Base-by-base conservation (phyloP, 2,113 vertebrate species). In the Coturnix japonica region DNA sequence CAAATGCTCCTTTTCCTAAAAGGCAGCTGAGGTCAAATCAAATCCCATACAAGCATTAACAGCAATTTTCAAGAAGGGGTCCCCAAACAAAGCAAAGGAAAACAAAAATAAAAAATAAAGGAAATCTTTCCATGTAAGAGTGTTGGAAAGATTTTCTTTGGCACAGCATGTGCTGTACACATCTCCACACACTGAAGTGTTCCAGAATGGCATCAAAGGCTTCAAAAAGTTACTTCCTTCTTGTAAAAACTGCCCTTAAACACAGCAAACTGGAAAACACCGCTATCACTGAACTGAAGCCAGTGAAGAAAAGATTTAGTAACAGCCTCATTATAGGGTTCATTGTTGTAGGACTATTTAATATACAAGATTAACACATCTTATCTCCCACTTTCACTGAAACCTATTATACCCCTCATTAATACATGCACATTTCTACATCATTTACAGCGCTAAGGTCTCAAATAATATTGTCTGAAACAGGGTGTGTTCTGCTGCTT, bases 361-460 rank as follows among this genome's bases (percentile, higher is more conserved):
- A 97, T 97, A 97, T 95, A 96, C 92, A 95, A 96, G 95, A 97
- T 96, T 97, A 96, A 95, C 91, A 95, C 88, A 95, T 95, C 93
- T 97, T 96, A 97, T 94, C 95, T 97, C 57, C 74, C 41, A 91
- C 90, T 94, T 96, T 89, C 84, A 92, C 85, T 95, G 89, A 96
- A 97, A 96, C 92, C 85, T 91, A 94, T 96, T 96, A 94, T 67
- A 91, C 39, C 87, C 81, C 46, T 97, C 91, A 96, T 95, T 96
- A 96, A 95, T 93, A 96, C 57, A 93, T 60, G 53, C 86, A 94
- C 83, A 94, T 72, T 93, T 95, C 81, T 84, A 93, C 87, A 83
- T 95, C 93, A 95, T 92, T 97, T 95, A 94, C 93, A 94, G 92
- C 56, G 67, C 71, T 79, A 85, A 59, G 51, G 61, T 90, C 47